phyloP scores from a whole-genome alignment of 2,113 vertebrate genomes.

The Ochotona curzoniae region DNA sequence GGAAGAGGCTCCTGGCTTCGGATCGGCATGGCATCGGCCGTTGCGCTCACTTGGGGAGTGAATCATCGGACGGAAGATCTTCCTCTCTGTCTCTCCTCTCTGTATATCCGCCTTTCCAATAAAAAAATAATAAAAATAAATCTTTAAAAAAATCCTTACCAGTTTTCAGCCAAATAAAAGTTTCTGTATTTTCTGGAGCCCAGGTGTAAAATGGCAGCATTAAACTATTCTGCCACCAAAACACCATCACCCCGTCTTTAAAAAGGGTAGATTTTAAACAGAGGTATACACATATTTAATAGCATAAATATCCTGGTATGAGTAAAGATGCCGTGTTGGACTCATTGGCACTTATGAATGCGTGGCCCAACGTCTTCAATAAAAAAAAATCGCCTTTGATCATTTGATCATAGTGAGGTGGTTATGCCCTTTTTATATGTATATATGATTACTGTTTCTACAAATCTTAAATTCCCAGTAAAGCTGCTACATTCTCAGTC shows the following conservation, averaged over 20 bases:
- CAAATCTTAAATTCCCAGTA: constrained; percentile 50
- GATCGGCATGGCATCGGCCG: too few species aligned
- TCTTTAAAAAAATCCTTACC: neutral
- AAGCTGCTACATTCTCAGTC: constrained; percentile 34
- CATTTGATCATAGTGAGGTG: neutral
- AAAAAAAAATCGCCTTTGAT: constrained; percentile 12
- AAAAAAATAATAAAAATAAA: too few species aligned
- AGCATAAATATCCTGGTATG: neutral
- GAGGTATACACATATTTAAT: neutral
- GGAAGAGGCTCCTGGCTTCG: too few species aligned
- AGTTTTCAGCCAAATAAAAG: constrained; percentile 44
- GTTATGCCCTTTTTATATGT: neutral
- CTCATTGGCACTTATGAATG: constrained; percentile 6
- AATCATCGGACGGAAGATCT: too few species aligned
- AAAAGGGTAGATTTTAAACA: neutral
- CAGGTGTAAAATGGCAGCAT: neutral
- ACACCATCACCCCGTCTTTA: neutral
- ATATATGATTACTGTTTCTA: neutral
- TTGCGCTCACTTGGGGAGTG: too few species aligned
- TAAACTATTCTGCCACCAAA: neutral
- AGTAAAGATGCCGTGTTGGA: neutral
- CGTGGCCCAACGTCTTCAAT: neutral
- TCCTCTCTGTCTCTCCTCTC: too few species aligned
- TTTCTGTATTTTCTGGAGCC: neutral
- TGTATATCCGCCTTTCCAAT: too few species aligned